Evolutionary conservation across 53 echinoderm and acorn worm genomes (phyloP), one percentile per base, ranked within the genome.

Genomic region (Paelopatides confundens): DNA sequence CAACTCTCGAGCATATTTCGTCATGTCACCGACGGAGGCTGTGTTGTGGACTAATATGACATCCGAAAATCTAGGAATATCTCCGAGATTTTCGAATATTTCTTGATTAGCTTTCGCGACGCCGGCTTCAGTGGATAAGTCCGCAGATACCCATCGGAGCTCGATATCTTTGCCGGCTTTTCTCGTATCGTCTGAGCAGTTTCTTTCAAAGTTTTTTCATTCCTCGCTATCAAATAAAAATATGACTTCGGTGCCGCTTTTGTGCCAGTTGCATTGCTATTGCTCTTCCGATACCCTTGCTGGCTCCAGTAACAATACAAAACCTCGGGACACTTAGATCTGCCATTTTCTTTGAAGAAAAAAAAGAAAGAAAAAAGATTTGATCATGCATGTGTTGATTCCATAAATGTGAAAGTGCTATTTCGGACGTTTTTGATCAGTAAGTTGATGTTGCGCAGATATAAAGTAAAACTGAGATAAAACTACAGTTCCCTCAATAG

Each of bases 41-140:
- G 86, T 89, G 28, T 92, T 92, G 62, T 91, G 89, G 0, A 94
- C 62, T 32, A 52, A 51, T 86, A 94, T 94, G 3, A 37, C 78
- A 6, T 91, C 89, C 21, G 81, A 37, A 1, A 94, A 69, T 69
- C 35, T 32, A 3, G 69, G 33, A 13, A 17, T 37, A 69, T 69
- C 69, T 18, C 35, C 35, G 23, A 32, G 21, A 37, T 35, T 69
- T 30, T 11, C 35, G 2, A 69, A 69, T 33, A 69, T 69, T 32
- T 69, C 37, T 12, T 35, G 35, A 14, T 34, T 69, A 18, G 37
- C 37, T 37, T 69, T 37, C 1, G 21, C 37, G 0, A 69, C 37
- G 12, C 69, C 37, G 4, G 32, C 35, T 14, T 69, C 69, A 33
- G 35, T 69, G 9, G 69, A 69, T 33, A 69, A 34, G 35, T 69